Evolutionary conservation across 2,113 vertebrate genomes (phyloP), one percentile per base, ranked within the genome.

Genomic region (Patagioenas fasciata): DNA sequence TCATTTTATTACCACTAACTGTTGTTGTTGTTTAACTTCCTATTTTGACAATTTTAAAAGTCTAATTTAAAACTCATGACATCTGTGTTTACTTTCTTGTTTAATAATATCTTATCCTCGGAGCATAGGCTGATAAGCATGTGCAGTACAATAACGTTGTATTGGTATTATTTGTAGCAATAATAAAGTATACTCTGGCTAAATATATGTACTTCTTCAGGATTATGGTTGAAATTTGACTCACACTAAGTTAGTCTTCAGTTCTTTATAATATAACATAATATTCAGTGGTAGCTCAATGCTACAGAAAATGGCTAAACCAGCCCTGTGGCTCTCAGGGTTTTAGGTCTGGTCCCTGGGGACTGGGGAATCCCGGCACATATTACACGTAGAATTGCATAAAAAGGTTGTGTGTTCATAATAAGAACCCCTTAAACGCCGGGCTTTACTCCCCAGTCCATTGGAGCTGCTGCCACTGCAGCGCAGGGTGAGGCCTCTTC

Each of bases 71-170:
- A 97, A 93, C 88, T 97, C 91, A 60, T 95, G 95, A 85, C 96
- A 96, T 97, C 97, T 97, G 92, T 97, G 96, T 97, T 98, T 97
- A 96, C 83, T 96, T 96, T 96, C 80, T 80, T 74, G 83, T 88
- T 97, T 93, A 91, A 78, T 78, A 88, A 75, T 97, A 96, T 95
- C 95, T 97, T 97, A 89, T 96, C 93, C 96, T 96, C 65, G 73
- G 73, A 94, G 80, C 61, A 50, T 48, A 93, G 81, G 85, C 65
- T 95, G 95, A 95, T 97, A 95, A 93, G 72, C 79, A 24, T 88
- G 61, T 96, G 67, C 88, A 95, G 57, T 94, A 93, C 47, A 86
- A 48, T 91, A 91, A 83, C 54, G 56, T 87, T 93, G 61, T 70
- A 89, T 94, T 83, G 89, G 44, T 90, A 88, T 94, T 96, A 91